Percentiles rank a stretch among this genome's conserved stretches.
phyloP scores from a whole-genome alignment of 2,113 vertebrate species.

The Bagarius yarrelli region DNA sequence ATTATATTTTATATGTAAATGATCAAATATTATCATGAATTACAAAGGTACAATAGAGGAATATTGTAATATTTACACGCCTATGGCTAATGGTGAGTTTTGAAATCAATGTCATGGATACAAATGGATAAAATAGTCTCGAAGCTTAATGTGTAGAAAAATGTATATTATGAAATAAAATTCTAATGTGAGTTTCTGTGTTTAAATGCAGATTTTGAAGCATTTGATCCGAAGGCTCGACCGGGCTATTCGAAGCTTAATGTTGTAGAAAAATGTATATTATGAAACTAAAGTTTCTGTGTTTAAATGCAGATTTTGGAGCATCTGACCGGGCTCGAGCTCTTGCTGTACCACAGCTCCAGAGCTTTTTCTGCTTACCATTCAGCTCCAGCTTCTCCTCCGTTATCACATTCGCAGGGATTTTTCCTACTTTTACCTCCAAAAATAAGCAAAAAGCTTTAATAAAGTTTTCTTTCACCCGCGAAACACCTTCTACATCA shows the following conservation, averaged over 20 bases:
- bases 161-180: too few species aligned
- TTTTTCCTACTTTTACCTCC: conserved; percentile 50
- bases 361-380: too few species aligned
- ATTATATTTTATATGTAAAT: too few species aligned
- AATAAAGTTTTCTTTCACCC: background rate
- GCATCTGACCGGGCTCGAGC: conserved; percentile 80
- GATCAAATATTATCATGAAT: too few species aligned
- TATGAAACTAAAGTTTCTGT: background rate
- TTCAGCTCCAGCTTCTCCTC: conserved; percentile 91
- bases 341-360: conserved; percentile 81
- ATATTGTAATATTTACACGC: background rate
- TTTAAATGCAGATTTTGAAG: background rate
- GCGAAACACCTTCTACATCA: background rate
- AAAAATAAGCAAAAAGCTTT: background rate
- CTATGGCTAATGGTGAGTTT: too few species aligned
- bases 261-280: too few species aligned
- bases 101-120: too few species aligned
- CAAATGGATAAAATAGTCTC: background rate
- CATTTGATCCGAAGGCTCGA: conserved; percentile 78
- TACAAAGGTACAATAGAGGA: background rate
- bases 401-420: conserved; percentile 82
- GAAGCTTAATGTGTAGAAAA: background rate
- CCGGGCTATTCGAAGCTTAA: too few species aligned
- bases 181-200: background rate
- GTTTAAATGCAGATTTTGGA: background rate